Base-by-base conservation (phyloP, 2,797 vertebrate genomes). In the Tapera naevia region DNA sequence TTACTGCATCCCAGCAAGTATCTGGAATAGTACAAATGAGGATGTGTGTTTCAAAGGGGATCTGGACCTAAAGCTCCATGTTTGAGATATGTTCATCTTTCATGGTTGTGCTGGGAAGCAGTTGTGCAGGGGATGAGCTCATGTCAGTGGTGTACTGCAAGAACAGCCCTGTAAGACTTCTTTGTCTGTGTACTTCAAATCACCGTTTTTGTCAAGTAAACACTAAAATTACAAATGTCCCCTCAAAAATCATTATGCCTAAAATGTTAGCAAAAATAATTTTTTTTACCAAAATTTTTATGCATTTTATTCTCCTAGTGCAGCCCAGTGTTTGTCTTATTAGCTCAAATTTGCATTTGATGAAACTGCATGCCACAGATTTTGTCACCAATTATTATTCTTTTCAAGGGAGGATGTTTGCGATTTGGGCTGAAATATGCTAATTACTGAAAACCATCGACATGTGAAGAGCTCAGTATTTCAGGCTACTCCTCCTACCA, bases 301-400 rank as follows among this genome's bases (percentile, higher is more conserved):
- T 81, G 58, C 58, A 25, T 75, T 88, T 91, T 60, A 66, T 86
- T 94, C 51, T 89, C 58, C 51, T 75, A 12, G 23, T 70, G 48
- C 39, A 88, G 76, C 70, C 80, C 75, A 24, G 51, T 61, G 18
- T 90, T 72, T 93, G 18, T 83, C 75, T 79, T 94, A 84, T 62
- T 88, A 86, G 69, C 56, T 60, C 39, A 53, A 75, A 94, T 94
- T 93, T 96, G 93, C 92, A 91, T 96, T 92, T 94, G 92, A 96
- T 94, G 64, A 83, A 96, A 81, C 89, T 82, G 78, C 27, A 41
- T 93, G 93, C 82, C 91, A 76, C 2, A 14, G 80, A 92, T 94
- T 96, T 95, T 97, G 94, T 91, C 94, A 94, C 88, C 65, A 83
- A 62, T 94, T 94, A 94, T 88, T 76, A 91, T 81, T 95, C 94